A percentile compares a stretch with the other conserved stretches of the same genome.
Conservation (phyloP, 2,888 invertebrate species). For the Perizoma flavofasciatum region DNA sequence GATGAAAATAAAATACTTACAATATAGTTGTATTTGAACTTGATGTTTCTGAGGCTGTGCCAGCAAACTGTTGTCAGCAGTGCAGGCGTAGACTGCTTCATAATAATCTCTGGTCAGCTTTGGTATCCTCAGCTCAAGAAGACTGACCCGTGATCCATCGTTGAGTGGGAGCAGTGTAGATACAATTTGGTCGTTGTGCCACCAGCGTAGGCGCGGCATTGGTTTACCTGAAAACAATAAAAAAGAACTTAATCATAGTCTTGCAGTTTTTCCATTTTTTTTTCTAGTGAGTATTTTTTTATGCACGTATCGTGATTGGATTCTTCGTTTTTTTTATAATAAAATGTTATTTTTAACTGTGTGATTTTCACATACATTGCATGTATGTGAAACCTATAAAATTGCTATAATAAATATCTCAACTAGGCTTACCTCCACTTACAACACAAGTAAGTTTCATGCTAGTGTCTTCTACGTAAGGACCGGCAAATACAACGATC, state of each 20-base stretch:
- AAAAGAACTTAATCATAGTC: not conserved
- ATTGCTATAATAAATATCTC: constrained; percentile 12
- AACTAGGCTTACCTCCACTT: constrained; percentile 86
- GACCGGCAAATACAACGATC: constrained; percentile 86
- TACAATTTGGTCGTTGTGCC: constrained; percentile 74
- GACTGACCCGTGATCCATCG: constrained; percentile 66
- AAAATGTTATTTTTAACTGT: too few relatives aligned
- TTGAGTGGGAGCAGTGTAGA: constrained; percentile 67
- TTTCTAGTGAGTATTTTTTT: too few relatives aligned
- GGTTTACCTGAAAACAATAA: constrained; percentile 67
- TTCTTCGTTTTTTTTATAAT: too few relatives aligned
- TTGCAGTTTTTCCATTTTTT: too few relatives aligned
- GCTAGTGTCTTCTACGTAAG: constrained; percentile 88
- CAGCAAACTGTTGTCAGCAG: constrained; percentile 88
- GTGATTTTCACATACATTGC: too few relatives aligned
- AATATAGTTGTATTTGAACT: constrained; percentile 88
- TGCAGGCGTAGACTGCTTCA: constrained; percentile 87
- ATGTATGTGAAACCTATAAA: too few relatives aligned
- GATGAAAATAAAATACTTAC: constrained; percentile 65
- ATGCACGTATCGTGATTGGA: too few relatives aligned
- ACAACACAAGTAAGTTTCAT: constrained; percentile 90
- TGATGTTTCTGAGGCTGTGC: constrained; percentile 87
- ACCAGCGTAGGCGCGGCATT: constrained; percentile 76
- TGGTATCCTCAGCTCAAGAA: constrained; percentile 66
- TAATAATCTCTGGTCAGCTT: constrained; percentile 85